Evolutionary conservation across 2,113 vertebrate genomes (phyloP).

Genomic region (Carlito syrichta): DNA sequence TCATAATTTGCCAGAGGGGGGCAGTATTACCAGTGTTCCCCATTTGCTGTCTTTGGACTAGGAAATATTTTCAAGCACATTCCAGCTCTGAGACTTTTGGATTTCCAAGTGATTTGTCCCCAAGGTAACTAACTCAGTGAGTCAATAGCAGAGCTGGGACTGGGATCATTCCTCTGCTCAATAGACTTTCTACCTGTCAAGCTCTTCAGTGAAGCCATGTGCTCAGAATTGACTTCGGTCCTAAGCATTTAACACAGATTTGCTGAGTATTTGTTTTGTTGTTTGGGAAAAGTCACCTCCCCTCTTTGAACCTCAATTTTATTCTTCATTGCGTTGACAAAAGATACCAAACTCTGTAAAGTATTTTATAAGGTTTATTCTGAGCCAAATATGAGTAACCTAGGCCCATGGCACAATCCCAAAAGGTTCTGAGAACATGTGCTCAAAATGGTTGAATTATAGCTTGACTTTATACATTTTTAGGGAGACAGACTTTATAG

Average conservation of each 20-base stretch:
- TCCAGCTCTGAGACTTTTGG: background rate
- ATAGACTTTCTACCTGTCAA: background rate
- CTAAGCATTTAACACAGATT: background rate
- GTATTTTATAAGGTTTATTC: too few species aligned
- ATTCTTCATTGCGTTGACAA: too few species aligned
- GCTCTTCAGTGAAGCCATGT: background rate
- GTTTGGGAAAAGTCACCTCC: background rate
- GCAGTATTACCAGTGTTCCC: background rate
- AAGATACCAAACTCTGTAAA: too few species aligned
- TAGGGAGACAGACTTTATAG: too few species aligned
- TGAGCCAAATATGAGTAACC: too few species aligned
- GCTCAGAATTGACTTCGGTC: background rate
- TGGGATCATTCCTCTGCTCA: background rate
- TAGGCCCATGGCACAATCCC: too few species aligned
- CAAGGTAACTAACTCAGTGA: background rate
- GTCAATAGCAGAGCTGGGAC: background rate
- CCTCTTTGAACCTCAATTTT: background rate
- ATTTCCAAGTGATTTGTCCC: background rate
- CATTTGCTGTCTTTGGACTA: background rate
- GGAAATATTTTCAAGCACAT: background rate
- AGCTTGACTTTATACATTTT: too few species aligned
- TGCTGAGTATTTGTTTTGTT: background rate
- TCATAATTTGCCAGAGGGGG: too few species aligned
- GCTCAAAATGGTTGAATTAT: too few species aligned
- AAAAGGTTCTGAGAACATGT: too few species aligned